Percentiles rank a stretch among this genome's conserved stretches.
Evolutionary conservation across 2,113 vertebrate genomes (phyloP).

Genomic region (Channa argus): DNA sequence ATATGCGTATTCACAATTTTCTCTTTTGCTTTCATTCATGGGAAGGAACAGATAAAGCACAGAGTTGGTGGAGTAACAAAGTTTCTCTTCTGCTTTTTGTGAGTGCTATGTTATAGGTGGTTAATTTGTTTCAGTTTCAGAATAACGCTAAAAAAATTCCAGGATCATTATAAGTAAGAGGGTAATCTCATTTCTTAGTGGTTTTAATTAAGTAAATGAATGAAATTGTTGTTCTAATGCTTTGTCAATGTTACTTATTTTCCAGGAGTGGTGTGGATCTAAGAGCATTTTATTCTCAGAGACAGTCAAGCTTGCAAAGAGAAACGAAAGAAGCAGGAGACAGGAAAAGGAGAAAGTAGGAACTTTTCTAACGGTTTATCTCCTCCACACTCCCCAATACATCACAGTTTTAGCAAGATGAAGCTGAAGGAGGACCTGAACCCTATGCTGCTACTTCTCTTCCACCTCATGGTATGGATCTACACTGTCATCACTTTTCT

Average conservation of each 20-base stretch:
- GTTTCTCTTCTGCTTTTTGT: slow-evolving; percentile 20
- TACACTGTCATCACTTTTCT: slow-evolving; percentile 89
- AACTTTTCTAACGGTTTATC: background rate
- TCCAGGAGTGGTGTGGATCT: slow-evolving; percentile 13
- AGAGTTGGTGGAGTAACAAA: background rate
- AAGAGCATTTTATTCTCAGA: background rate
- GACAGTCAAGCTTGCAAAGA: background rate
- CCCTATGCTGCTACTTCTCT: slow-evolving; percentile 88
- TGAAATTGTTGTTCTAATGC: background rate
- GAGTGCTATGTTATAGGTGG: background rate
- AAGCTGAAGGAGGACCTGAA: slow-evolving; percentile 92
- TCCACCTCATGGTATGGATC: slow-evolving; percentile 87
- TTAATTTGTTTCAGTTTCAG: slow-evolving; percentile 25
- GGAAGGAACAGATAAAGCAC: slow-evolving; percentile 9
- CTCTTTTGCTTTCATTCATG: background rate
- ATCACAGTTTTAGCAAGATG: slow-evolving; percentile 78
- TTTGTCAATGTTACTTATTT: background rate
- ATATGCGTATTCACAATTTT: background rate
- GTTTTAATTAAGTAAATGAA: background rate
- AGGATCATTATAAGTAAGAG: background rate
- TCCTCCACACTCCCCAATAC: background rate
- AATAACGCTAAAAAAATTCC: background rate
- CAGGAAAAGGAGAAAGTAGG: background rate
- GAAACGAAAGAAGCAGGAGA: background rate
- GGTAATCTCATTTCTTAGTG: slow-evolving; percentile 3